Evolutionary conservation across 2,113 vertebrate species (phyloP).

Genomic region (Podocnemis expansa): DNA sequence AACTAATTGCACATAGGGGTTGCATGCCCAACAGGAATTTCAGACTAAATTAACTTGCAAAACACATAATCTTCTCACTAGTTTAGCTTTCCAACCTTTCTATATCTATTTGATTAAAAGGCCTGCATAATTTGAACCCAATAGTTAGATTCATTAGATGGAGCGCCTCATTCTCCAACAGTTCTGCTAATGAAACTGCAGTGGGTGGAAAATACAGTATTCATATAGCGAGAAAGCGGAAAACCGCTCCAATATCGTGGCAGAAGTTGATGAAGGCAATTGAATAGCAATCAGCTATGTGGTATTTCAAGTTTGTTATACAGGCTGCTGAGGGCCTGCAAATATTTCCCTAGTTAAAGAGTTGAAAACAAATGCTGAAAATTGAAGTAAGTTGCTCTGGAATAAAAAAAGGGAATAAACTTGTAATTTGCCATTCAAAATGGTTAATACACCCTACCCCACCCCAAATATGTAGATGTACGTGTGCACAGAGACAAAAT

Average conservation of each 20-base stretch:
- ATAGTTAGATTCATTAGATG: slow-evolving; percentile 71
- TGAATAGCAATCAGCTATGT: neutral
- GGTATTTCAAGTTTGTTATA: neutral
- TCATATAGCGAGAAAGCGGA: accelerated
- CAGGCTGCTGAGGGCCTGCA: neutral
- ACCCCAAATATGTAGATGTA: accelerated
- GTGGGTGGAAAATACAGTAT: neutral
- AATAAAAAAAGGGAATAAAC: neutral
- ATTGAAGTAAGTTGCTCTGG: neutral
- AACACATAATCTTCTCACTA: slow-evolving; percentile 35
- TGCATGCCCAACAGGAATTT: neutral
- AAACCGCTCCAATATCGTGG: accelerated
- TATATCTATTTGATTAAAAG: slow-evolving; percentile 74
- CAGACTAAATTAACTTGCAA: slow-evolving; percentile 30
- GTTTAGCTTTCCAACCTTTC: slow-evolving; percentile 48
- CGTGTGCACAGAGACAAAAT: accelerated
- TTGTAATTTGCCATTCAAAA: accelerated
- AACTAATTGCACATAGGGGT: neutral
- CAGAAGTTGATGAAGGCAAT: neutral
- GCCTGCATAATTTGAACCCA: slow-evolving; percentile 64
- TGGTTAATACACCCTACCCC: neutral
- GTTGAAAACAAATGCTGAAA: neutral
- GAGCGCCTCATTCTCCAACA: slow-evolving; percentile 51
- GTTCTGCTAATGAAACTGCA: slow-evolving; percentile 55
- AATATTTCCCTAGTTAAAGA: slow-evolving; percentile 32